Evolutionary conservation across 2,888 invertebrate genomes (phyloP).

Genomic region (Elysia crispata): DNA sequence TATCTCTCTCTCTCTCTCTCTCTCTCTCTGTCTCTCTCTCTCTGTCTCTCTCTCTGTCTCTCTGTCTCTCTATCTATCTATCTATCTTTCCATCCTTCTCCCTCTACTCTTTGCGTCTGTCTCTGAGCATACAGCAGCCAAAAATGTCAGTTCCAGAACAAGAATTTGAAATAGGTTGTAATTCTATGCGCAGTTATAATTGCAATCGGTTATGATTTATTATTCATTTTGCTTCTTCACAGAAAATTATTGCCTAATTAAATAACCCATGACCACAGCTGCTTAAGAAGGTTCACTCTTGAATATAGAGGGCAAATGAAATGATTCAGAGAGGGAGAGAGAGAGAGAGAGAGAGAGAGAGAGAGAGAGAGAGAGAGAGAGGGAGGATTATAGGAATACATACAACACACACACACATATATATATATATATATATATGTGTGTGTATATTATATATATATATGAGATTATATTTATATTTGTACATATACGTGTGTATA

Average conservation of each 20-base stretch:
- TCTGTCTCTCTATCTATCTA: neutral
- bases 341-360: constrained; percentile 10
- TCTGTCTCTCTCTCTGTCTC: constrained; percentile 10
- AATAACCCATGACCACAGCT: too few relatives aligned
- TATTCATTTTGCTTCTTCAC: too few relatives aligned
- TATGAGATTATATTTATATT: too few relatives aligned
- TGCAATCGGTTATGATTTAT: neutral
- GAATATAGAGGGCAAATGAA: neutral
- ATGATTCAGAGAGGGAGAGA: neutral
- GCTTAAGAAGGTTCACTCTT: too few relatives aligned
- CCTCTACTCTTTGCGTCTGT: neutral
- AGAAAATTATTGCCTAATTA: too few relatives aligned
- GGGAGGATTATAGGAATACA: too few relatives aligned
- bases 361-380: neutral
- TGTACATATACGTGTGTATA: too few relatives aligned
- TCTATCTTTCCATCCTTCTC: neutral
- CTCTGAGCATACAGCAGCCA: neutral
- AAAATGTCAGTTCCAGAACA: too few relatives aligned
- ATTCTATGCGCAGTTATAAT: neutral
- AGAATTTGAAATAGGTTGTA: neutral
- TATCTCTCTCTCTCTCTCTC: neutral
- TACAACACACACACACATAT: too few relatives aligned
- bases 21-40: neutral
- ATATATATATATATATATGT: too few relatives aligned
- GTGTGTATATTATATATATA: too few relatives aligned